These are phyloP conservation scores for Pholis gunnellus DNA, from an alignment of 2,113 vertebrate genomes.

Conservation along the genomic window DNA sequence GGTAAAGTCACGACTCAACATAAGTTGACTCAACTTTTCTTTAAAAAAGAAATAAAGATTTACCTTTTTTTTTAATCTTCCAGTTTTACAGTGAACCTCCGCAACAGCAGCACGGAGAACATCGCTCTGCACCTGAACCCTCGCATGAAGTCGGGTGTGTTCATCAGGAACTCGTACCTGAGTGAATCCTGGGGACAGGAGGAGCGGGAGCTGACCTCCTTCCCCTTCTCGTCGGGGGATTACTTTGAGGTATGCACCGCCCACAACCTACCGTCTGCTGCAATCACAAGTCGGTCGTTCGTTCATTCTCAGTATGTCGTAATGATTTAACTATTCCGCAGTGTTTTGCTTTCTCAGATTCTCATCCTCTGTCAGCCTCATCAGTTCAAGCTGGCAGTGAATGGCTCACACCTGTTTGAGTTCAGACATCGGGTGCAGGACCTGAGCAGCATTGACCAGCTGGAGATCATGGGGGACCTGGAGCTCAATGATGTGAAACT, in stretches of 20 bases:
- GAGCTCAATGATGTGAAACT: constrained; percentile 87
- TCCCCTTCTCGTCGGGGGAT: constrained; percentile 93
- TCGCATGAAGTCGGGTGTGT: constrained; percentile 86
- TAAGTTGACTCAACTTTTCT: not conserved
- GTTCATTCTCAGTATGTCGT: not conserved
- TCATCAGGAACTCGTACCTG: constrained; percentile 95
- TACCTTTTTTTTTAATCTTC: not conserved
- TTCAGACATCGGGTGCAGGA: constrained; percentile 94
- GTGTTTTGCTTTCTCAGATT: constrained; percentile 81
- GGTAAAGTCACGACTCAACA: constrained; percentile 74
- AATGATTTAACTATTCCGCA: too few species aligned
- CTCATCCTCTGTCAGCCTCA: constrained; percentile 90
- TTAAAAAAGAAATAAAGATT: not conserved
- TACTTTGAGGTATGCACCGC: constrained; percentile 92
- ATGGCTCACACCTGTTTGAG: constrained; percentile 91
- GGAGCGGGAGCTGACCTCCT: constrained; percentile 87
- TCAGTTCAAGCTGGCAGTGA: constrained; percentile 93
- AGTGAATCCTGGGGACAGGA: constrained; percentile 93
- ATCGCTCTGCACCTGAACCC: constrained; percentile 94
- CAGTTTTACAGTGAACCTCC: constrained; percentile 89
- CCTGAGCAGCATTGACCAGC: constrained; percentile 86
- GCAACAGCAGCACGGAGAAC: constrained; percentile 86
- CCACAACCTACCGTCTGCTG: not conserved
- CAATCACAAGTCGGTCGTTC: not conserved
- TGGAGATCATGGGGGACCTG: constrained; percentile 91